Base-by-base conservation (phyloP, 2,888 invertebrate species). In the Apamea anceps region DNA sequence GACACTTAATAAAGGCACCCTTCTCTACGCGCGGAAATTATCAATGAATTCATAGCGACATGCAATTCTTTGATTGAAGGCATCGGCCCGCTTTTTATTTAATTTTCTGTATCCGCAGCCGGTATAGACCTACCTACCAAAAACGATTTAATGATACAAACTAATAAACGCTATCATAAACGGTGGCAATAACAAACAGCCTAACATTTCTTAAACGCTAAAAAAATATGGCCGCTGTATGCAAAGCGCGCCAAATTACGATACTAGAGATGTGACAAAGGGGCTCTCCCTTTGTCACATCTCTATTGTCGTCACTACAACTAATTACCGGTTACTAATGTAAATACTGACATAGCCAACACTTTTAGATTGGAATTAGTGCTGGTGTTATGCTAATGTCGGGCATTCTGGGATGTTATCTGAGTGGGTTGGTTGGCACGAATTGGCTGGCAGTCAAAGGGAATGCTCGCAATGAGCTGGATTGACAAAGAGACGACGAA, bases 381-480 rank as follows among this genome's bases (percentile, higher is more conserved):
- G 13, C 54, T 25, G 8, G 54, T 65, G 32, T 48, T 84, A 78
- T 87, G 81, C 42, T 85, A 85, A 85, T 87, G 25, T 65, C 15
- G 32, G 71, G 63, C 45, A 75, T 85, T 54, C 71, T 10, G 13
- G 71, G 12, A 48, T 28, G 81, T 45, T 85, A 82, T 63, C 37
- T 65, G 54, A 60, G 28, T 8, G 10, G 54, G 51, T 42, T 63
- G 62, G 66, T 73, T 21, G 21, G 65, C 54, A 51, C 28, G 83
- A 67, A 67, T 77, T 86, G 75, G 63, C 63, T 71, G 45, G 71
- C 15, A 71, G 21, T 79, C 85, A 87, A 80, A 87, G 85, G 15
- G 84, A 86, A 83, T 65, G 78, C 57, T 67, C 18, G 48, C 42
- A 63, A 65, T 70, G 63, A 65, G 72, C 21, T 4, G 32, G 18